Conservation (phyloP, 2,113 vertebrate species). For the Colistium nudipinnis region DNA sequence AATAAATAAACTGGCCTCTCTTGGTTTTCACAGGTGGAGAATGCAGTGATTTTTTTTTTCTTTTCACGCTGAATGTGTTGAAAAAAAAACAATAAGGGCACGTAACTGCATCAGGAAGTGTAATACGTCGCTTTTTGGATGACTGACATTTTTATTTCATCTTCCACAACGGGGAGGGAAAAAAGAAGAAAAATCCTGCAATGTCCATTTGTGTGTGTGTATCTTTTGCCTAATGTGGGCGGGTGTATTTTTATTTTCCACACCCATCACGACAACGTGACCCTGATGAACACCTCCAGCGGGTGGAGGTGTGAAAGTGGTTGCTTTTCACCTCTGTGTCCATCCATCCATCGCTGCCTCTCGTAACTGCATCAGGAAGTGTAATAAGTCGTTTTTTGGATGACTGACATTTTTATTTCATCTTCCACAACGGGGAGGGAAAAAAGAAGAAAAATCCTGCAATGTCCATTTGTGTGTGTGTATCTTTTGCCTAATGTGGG, state of each 20-base stretch:
- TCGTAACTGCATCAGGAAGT: no score
- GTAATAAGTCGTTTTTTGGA: neutral
- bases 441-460: no score
- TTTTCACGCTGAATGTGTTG: no score
- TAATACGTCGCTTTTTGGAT: neutral
- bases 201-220: neutral
- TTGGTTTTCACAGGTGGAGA: no score
- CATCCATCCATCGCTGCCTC: slow-evolving; percentile 43
- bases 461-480: neutral
- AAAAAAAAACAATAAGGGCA: no score
- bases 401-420: neutral
- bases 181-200: no score
- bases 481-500: neutral
- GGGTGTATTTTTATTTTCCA: no score
- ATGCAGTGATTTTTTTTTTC: no score
- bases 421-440: no score
- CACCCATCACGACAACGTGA: slow-evolving; percentile 11
- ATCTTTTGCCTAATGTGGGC: neutral
- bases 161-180: no score
- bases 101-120: no score
- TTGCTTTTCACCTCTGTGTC: slow-evolving; percentile 31
- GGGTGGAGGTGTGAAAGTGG: slow-evolving; percentile 14
- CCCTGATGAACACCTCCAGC: slow-evolving; percentile 24
- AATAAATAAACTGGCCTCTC: no score
- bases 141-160: neutral